A percentile compares a stretch with the other conserved stretches of the same genome.
phyloP scores from a whole-genome alignment of 2,888 invertebrate genomes.

The Dryobota labecula region DNA sequence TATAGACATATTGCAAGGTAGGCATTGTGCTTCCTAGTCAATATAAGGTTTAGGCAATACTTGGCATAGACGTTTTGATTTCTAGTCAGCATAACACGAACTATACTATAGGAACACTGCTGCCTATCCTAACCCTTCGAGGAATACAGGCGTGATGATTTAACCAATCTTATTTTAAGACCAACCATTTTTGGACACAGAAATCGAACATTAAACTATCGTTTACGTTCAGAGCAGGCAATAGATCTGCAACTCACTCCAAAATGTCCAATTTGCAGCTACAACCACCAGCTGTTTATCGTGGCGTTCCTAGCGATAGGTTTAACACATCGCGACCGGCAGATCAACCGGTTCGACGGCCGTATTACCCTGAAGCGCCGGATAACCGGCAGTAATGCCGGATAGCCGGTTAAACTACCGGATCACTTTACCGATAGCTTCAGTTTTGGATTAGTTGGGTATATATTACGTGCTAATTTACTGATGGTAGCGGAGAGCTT shows the following conservation, averaged over 20 bases:
- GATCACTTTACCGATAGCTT: constrained; percentile 59
- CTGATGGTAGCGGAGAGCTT: neutral
- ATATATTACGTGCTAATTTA: constrained; percentile 57
- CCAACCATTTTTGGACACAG: neutral
- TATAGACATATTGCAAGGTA: too few species aligned
- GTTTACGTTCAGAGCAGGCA: neutral
- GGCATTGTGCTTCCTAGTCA: too few species aligned
- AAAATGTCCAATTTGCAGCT: constrained; percentile 10
- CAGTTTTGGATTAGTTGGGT: constrained; percentile 54
- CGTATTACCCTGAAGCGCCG: constrained; percentile 50
- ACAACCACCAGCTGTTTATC: constrained; percentile 21
- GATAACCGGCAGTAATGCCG: constrained; percentile 44
- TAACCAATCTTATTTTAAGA: neutral
- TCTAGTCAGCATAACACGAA: too few species aligned
- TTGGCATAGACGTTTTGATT: too few species aligned
- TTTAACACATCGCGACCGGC: constrained; percentile 49
- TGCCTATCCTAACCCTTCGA: too few species aligned
- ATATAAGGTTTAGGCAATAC: too few species aligned
- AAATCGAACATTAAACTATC: neutral
- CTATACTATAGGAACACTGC: too few species aligned
- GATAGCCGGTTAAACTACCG: constrained; percentile 38
- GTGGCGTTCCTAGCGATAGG: constrained; percentile 31
- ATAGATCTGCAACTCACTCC: constrained; percentile 2
- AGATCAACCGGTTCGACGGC: constrained; percentile 53
- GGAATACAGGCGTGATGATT: neutral